phyloP scores from a whole-genome alignment of 35 echinoderm and acorn worm species.

The Eucidaris tribuloides region DNA sequence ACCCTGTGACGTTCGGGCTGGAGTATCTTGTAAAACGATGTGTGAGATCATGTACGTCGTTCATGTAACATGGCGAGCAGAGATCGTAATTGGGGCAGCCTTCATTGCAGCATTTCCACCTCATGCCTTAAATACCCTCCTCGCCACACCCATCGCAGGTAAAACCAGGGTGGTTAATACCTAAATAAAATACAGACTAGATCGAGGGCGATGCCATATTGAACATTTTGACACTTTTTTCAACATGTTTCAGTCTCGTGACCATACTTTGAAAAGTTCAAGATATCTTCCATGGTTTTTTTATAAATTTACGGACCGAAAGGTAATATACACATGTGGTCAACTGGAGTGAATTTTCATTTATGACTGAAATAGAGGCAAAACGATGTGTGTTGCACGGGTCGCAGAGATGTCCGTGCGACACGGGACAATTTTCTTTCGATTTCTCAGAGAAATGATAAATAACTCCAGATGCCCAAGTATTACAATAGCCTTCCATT shows the following conservation, averaged over 20 bases:
- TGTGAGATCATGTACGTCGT: constrained; percentile 77
- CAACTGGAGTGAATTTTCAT: too few species aligned
- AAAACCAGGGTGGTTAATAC: constrained; percentile 72
- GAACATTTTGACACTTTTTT: background rate
- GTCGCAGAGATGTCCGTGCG: too few species aligned
- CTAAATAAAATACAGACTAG: constrained; percentile 20
- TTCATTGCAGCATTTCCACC: constrained; percentile 74
- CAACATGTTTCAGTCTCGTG: background rate
- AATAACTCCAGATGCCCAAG: too few species aligned
- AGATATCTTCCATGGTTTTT: background rate
- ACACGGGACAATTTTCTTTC: too few species aligned
- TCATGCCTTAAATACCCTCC: constrained; percentile 68
- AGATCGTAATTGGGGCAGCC: constrained; percentile 86
- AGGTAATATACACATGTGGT: too few species aligned
- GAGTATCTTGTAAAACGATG: constrained; percentile 72
- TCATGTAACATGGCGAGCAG: constrained; percentile 87
- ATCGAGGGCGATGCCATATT: background rate
- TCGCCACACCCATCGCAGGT: constrained; percentile 75
- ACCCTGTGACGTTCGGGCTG: constrained; percentile 79
- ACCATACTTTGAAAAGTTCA: background rate
- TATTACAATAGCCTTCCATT: too few species aligned
- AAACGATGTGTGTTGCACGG: too few species aligned
- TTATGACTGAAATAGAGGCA: too few species aligned
- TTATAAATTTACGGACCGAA: background rate
- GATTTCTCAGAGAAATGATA: too few species aligned